Percentiles rank a stretch among this genome's conserved stretches.
Conservation (phyloP, 2,888 invertebrate species). For the Hyposoter dolosus region DNA sequence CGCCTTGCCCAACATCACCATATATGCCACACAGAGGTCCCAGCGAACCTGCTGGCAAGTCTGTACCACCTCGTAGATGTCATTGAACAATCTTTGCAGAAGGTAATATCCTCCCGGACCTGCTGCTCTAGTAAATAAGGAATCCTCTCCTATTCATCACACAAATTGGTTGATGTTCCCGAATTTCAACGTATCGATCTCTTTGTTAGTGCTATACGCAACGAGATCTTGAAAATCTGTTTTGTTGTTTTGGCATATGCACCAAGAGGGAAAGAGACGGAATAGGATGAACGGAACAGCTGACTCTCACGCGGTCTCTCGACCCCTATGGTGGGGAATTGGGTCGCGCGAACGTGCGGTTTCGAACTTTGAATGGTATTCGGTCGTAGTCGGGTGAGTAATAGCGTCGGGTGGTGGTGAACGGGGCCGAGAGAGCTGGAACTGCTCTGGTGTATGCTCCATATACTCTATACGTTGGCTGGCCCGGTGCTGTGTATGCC, state of each 20-base stretch:
- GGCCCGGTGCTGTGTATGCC: constrained; percentile 27
- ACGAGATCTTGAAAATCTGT: constrained; percentile 23
- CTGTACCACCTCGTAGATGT: neutral
- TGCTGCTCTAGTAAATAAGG: neutral
- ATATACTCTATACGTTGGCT: constrained; percentile 32
- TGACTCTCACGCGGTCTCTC: constrained; percentile 74
- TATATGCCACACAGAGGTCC: neutral
- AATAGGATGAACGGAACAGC: constrained; percentile 73
- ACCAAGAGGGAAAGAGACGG: constrained; percentile 5
- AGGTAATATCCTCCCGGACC: neutral
- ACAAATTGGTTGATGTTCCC: neutral
- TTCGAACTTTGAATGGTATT: constrained; percentile 82
- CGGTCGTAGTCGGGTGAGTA: constrained; percentile 80
- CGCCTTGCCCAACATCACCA: neutral
- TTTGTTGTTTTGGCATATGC: constrained; percentile 10
- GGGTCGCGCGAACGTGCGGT: constrained; percentile 82
- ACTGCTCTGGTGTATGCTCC: constrained; percentile 45
- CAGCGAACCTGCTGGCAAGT: neutral
- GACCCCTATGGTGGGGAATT: constrained; percentile 74
- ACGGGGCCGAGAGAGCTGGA: constrained; percentile 58
- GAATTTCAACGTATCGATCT: constrained; percentile 17
- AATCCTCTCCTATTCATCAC: neutral
- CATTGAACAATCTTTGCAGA: neutral
- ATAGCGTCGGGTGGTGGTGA: constrained; percentile 78
- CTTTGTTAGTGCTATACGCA: constrained; percentile 8